Evolutionary conservation across 2,113 vertebrate species (phyloP), one percentile per base, ranked within the genome.

Genomic region (Spea bombifrons): DNA sequence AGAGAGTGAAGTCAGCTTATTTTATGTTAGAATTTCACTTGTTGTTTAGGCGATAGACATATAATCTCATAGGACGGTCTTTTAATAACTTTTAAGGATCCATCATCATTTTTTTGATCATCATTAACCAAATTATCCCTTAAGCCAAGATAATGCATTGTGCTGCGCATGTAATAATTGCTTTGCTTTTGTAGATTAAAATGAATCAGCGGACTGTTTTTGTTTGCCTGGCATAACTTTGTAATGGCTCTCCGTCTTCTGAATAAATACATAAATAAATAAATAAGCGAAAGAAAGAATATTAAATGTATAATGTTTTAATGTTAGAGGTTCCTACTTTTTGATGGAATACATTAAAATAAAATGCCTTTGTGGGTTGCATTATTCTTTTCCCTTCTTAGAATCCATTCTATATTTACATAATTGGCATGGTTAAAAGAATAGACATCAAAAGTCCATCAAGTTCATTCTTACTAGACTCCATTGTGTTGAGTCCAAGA

Each of bases 21-120:
- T 86, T 73, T 4, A n/a, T 80, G 50, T 75, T 76, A 76, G 45
- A n/a, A 4, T 76, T 88, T 70, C 45, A 15, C 4, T 66, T 78
- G 30, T 52, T 64, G 2, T 5, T 66, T 66, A 66, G 53, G 70
- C 45, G 8, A 65, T 73, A 82, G 75, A 43, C 48, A 76, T 66
- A 5, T 57, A 72, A 66, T 66, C 43, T 68, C 15, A 2, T 0
- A 7, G 44, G 4, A 61, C 4, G 52, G 0, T 46, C 73, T 77
- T 78, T 76, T 47, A 47, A 8, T 73, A 69, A 72, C 47, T 69
- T 79, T 1, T 43, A 82, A 61, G 75, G 76, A 61, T 4, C 6
- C 46, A 73, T 63, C 45, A 68, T 3, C 3, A 6, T 57, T 76
- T 78, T 83, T 71, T 44, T 76, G 5, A 66, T 3, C 2, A 30